Percentiles rank a stretch among this genome's conserved stretches.
Conservation (phyloP, 2,888 invertebrate species). For the Agelastica alni region DNA sequence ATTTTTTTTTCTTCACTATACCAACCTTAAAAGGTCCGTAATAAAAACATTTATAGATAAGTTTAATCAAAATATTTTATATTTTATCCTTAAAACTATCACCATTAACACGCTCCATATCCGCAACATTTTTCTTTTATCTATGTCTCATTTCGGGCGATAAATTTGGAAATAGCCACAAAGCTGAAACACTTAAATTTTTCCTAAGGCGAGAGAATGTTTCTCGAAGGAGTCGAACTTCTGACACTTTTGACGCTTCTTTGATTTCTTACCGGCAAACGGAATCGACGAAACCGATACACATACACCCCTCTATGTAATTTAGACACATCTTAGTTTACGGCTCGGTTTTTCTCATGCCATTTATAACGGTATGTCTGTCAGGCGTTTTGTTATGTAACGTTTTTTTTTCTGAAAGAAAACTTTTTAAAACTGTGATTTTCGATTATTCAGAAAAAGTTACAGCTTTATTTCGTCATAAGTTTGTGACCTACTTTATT, state of each 20-base stretch:
- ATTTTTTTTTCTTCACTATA: too few relatives aligned
- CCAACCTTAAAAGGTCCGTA: too few relatives aligned
- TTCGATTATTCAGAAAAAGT: too few relatives aligned
- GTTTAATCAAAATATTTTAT: too few relatives aligned
- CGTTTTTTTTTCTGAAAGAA: neutral
- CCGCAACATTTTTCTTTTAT: too few relatives aligned
- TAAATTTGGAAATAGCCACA: conserved; percentile 17
- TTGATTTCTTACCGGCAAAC: conserved; percentile 47
- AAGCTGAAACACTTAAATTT: conserved; percentile 21
- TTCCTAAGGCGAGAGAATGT: conserved; percentile 26
- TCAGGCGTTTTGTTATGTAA: conserved; percentile 11
- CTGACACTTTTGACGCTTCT: conserved; percentile 38
- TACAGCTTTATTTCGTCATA: too few relatives aligned
- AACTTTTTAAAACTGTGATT: too few relatives aligned
- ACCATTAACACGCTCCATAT: too few relatives aligned
- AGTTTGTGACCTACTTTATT: too few relatives aligned
- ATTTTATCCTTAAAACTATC: too few relatives aligned
- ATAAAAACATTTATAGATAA: too few relatives aligned
- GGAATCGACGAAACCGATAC: conserved; percentile 33
- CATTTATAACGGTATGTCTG: conserved; percentile 33
- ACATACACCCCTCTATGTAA: conserved; percentile 6
- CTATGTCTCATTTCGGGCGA: too few relatives aligned
- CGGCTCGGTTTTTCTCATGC: conserved; percentile 42
- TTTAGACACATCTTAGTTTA: conserved; percentile 41
- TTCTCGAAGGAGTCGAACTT: conserved; percentile 38